Evolutionary conservation across 2,113 vertebrate genomes (phyloP).

Genomic region (Lycaon pictus): DNA sequence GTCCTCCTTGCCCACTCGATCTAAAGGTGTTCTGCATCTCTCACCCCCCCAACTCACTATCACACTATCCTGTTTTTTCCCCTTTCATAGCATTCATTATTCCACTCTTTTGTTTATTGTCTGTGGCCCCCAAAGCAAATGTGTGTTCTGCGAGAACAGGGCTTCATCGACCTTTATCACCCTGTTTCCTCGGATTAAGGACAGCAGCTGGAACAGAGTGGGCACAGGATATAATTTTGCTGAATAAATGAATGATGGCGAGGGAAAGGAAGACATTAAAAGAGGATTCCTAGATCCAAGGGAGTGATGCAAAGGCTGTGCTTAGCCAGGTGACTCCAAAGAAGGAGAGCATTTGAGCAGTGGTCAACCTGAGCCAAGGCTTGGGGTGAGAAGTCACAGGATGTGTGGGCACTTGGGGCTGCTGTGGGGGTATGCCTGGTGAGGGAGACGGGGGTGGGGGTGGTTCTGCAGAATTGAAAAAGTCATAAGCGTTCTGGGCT

Average conservation of each 20-base stretch:
- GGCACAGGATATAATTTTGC: not conserved
- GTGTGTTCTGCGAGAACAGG: not conserved
- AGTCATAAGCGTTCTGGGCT: not conserved
- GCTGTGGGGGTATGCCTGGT: not conserved
- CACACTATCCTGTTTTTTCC: not conserved
- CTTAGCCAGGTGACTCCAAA: not conserved
- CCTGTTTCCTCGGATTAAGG: not conserved
- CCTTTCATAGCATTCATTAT: not conserved
- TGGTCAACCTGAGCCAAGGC: not conserved
- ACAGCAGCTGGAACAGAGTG: not conserved
- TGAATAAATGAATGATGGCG: not conserved
- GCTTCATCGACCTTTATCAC: not conserved
- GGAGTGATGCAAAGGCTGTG: not conserved
- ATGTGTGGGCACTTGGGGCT: not conserved
- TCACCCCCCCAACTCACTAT: not conserved
- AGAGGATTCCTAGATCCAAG: not conserved
- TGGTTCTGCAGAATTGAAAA: not conserved
- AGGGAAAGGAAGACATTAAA: not conserved
- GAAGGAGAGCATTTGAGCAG: not conserved
- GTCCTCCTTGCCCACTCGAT: not conserved
- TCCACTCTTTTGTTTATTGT: not conserved
- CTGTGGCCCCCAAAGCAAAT: not conserved
- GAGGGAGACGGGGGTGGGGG: fast-evolving
- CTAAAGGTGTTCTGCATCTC: not conserved
- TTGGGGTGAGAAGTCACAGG: not conserved